Percentiles rank a stretch among this genome's conserved stretches.
phyloP scores from a whole-genome alignment of 2,888 invertebrate genomes.

The Ornithoptera alexandrae region DNA sequence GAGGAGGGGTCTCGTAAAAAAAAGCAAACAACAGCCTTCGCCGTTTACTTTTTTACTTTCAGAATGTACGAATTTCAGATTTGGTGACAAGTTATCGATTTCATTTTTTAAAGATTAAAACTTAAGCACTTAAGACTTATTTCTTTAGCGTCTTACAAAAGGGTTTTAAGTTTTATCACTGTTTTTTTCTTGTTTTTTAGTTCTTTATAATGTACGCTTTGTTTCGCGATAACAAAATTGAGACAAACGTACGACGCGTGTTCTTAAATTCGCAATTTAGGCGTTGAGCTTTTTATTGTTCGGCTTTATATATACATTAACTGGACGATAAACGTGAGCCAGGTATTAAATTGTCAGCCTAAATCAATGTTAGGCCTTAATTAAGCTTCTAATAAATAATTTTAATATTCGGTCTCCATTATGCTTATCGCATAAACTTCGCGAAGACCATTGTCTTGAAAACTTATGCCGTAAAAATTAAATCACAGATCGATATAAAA shows the following conservation, averaged over 20 bases:
- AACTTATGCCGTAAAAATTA: conserved; percentile 14
- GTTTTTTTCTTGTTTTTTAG: conserved; percentile 58
- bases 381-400: conserved; percentile 46
- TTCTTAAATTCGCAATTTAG: conserved; percentile 56
- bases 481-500: conserved; percentile 13
- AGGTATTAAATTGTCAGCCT: conserved; percentile 60
- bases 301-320: conserved; percentile 45
- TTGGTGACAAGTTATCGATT: conserved; percentile 52
- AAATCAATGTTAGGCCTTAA: conserved; percentile 57
- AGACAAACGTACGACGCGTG: conserved; percentile 67
- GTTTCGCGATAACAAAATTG: conserved; percentile 57
- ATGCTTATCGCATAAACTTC: conserved; percentile 27
- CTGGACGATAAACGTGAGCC: conserved; percentile 56
- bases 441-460: conserved; percentile 8
- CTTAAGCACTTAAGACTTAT: conserved; percentile 56
- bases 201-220: conserved; percentile 44
- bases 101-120: conserved; percentile 60
- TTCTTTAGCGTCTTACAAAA: conserved; percentile 54
- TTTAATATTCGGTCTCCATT: conserved; percentile 37
- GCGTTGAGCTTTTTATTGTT: conserved; percentile 45
- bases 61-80: conserved; percentile 52
- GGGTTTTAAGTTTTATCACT: conserved; percentile 56
- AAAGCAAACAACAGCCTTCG: conserved; percentile 55
- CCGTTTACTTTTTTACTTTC: conserved; percentile 40
- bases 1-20: conserved; percentile 55